Evolutionary conservation across 1,140 invertebrate genomes (phyloP).

Genomic region (Leptinotarsa texana): DNA sequence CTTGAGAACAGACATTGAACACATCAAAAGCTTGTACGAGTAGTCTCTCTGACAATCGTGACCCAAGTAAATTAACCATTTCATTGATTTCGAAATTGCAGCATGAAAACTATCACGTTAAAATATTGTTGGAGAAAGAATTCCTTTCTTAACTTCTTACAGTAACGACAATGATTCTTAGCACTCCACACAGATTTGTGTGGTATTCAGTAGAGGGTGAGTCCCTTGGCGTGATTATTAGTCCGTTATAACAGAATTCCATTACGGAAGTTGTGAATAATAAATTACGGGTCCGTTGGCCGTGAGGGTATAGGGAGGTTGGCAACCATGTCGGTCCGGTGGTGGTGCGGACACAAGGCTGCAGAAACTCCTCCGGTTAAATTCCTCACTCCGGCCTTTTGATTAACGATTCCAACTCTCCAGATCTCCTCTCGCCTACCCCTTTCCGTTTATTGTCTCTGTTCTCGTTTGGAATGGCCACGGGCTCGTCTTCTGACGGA

Average conservation of each 20-base stretch:
- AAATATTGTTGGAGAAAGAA: too few relatives aligned
- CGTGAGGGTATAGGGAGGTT: slow-evolving; percentile 26
- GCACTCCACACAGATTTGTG: neutral
- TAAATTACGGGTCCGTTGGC: slow-evolving; percentile 49
- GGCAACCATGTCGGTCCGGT: slow-evolving; percentile 51
- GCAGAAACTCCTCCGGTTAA: slow-evolving; percentile 40
- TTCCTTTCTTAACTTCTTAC: too few relatives aligned
- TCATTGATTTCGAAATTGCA: too few relatives aligned
- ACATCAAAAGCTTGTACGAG: too few relatives aligned
- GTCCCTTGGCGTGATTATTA: slow-evolving; percentile 46
- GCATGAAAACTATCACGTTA: too few relatives aligned
- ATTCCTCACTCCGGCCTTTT: slow-evolving; percentile 45
- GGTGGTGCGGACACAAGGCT: slow-evolving; percentile 46
- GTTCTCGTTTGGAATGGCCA: slow-evolving; percentile 25
- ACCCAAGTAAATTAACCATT: too few relatives aligned
- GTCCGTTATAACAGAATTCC: slow-evolving; percentile 52
- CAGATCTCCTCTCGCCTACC: slow-evolving; percentile 22
- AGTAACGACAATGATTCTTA: neutral
- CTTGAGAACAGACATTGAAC: too few relatives aligned
- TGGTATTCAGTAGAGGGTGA: neutral
- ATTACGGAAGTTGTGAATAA: slow-evolving; percentile 53
- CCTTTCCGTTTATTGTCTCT: slow-evolving; percentile 23
- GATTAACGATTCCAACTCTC: slow-evolving; percentile 50
- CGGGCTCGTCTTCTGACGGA: slow-evolving; percentile 7
- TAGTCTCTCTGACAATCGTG: too few relatives aligned